Base-by-base conservation (phyloP, 2,888 invertebrate species). In the Dryobota labecula region DNA sequence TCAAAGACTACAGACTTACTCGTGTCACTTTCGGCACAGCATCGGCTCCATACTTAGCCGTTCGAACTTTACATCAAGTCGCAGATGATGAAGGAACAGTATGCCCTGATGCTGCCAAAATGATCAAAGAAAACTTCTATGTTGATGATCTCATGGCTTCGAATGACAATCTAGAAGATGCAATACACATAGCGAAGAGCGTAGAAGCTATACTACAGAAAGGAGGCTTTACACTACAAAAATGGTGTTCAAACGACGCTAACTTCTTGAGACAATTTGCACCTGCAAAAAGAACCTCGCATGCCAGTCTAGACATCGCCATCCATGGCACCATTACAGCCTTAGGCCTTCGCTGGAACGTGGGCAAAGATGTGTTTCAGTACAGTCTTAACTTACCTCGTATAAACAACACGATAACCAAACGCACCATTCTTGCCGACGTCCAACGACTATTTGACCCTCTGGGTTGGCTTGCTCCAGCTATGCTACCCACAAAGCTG, bases 21-120 rank as follows among this genome's bases (percentile, higher is more conserved):
- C 45, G 49, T 2, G 66, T 72, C 18, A 72, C 72, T 0, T 72
- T 67, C 41, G 67, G 72, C 0, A 67, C 72, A n/a, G 72, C 67
- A 27, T 67, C 62, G n/a, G 70, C 73, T 24, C 73, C 73, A 9
- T 73, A 61, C 41, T 54, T 69, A 18, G 73, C 70, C 6, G 64
- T 73, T 27, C 27, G 60, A 49, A 70, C 60, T 11, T 18, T 70
- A 4, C 53, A 56, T 45, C 64, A 73, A 58, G 11, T 68, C 2
- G 62, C 62, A 18, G 24, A 57, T n/a, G 71, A 71, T 47, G 71
- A 71, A 71, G 71, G 57, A 57, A 24, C 49, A 9, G 36, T 51
- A 18, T 68, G 51, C 27, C 67, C 68, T n/a, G 58, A 64, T 2
- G 62, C 62, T 15, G 54, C 66, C 11, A 62, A 30, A 51, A 43